These are phyloP conservation scores for Melipona bicolor DNA, from an alignment of 2,888 invertebrate genomes.

Conservation along the genomic window DNA sequence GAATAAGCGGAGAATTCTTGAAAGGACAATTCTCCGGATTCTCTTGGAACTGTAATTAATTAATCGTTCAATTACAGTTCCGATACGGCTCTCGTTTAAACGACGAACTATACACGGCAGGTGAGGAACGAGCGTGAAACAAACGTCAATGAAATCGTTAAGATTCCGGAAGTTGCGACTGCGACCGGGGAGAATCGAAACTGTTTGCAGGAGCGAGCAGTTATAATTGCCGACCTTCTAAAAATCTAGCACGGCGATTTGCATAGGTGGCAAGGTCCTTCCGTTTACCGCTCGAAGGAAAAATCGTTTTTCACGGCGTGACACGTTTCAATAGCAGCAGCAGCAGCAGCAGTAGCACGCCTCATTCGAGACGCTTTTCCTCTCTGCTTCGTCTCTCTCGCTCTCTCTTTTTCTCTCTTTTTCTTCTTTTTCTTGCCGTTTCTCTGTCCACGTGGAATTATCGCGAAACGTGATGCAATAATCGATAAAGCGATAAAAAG, in stretches of 20 bases:
- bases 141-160: constrained; percentile 8
- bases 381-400: not conserved
- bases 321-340: not conserved
- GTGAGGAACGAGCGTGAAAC: not conserved
- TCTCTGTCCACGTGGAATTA: not conserved
- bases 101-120: not conserved
- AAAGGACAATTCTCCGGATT: not conserved
- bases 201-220: constrained; percentile 12
- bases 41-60: not conserved
- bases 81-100: not conserved
- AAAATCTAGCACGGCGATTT: constrained; percentile 6
- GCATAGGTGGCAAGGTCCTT: constrained; percentile 45
- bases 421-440: not conserved
- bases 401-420: not conserved
- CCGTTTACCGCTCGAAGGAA: constrained; percentile 32
- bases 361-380: not conserved
- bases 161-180: constrained; percentile 15
- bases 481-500: not conserved
- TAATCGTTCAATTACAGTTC: not conserved
- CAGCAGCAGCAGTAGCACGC: not conserved
- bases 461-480: not conserved
- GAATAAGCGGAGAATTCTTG: no score
- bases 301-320: constrained; percentile 2
- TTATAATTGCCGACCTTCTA: constrained; percentile 32
- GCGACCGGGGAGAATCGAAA: not conserved